Evolutionary conservation across 2,113 vertebrate genomes (phyloP), one percentile per base, ranked within the genome.

Genomic region (Cairina moschata): DNA sequence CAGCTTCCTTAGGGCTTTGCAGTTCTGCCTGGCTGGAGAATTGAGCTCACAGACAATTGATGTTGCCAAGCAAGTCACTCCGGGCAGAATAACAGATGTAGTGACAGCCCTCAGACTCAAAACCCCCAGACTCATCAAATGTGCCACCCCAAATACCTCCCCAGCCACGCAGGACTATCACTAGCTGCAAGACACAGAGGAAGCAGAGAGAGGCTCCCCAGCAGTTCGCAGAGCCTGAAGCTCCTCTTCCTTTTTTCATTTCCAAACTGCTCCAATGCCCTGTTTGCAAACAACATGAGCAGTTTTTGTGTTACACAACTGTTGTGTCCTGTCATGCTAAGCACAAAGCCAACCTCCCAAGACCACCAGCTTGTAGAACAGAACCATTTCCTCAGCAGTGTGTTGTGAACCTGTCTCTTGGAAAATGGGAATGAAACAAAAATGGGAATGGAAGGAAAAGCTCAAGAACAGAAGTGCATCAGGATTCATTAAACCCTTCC

Each of bases 181-280:
- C n/a, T 4, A 40, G 18, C 34, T 32, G 36, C 31, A 0, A 0
- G 54, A 14, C 29, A 11, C 48, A 1, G 28, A 40, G 56, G 72
- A 18, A 42, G 46, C 46, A 48, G 46, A 20, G 9, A 48, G 46
- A 22, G 46, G 46, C 46, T 48, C 46, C 46, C 46, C 46, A 48
- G 20, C 46, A 48, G 20, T 48, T 21, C 10, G 5, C 46, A 21
- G 9, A 11, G 20, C 46, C 46, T 48, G 20, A 22, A 48, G 46
- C 46, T 48, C 46, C 9, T 48, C 20, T 48, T 48, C 10, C 46
- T 48, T 48, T 48, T 48, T 48, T 48, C 20, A 22, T 48, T 48
- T 48, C 46, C 20, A 22, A 48, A 48, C 20, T 48, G 5, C 46
- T 48, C 46, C 46, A 48, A 48, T 48, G 46, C 46, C 20, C 46